Base-by-base conservation (phyloP, 2,113 vertebrate species). In the Oryzias melastigma region DNA sequence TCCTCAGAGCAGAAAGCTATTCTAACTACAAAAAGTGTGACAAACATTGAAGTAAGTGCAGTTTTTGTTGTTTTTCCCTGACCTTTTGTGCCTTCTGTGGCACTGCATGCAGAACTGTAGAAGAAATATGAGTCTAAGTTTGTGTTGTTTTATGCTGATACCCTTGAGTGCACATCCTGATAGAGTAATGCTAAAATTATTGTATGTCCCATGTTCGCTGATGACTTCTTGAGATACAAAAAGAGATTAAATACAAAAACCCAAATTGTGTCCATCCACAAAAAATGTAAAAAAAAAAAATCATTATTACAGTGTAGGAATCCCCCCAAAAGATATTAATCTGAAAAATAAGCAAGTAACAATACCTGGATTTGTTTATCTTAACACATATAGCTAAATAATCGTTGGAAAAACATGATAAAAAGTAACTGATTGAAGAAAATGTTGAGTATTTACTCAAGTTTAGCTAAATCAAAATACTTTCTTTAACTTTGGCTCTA, bases 21-120 rank as follows among this genome's bases (percentile, higher is more conserved):
- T 61, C 73, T 75, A 67, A 75, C 75, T 87, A 82, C 65, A 53
- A 85, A 80, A 65, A 82, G 49, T 71, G 46, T 61, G 68, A 41
- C 56, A 75, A 69, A 62, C 25, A 65, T 19, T 73, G 62, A 72
- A 80, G 46, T 64, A 63, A 71, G 58, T 67, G 47, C 66, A 35
- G 35, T 35, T 35, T 35, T 1, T 35, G 10, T 72, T 54, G 52
- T 20, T 83, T 19, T 83, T 53, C 68, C 64, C 75, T 65, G 53
- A 69, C 72, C 68, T 80, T 89, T 85, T 87, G 88, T 90, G 89
- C 91, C 86, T 75, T 78, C 79, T 83, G 77, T 85, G 85, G 52
- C 75, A 78, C 81, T 86, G 87, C 84, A 93, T 88, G 1, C 93
- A 89, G 45, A 92, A 88, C 18, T 88, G 79, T 0, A 91, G 68